Conservation (phyloP, 2,113 vertebrate genomes). For the Hippocampus barbouri region DNA sequence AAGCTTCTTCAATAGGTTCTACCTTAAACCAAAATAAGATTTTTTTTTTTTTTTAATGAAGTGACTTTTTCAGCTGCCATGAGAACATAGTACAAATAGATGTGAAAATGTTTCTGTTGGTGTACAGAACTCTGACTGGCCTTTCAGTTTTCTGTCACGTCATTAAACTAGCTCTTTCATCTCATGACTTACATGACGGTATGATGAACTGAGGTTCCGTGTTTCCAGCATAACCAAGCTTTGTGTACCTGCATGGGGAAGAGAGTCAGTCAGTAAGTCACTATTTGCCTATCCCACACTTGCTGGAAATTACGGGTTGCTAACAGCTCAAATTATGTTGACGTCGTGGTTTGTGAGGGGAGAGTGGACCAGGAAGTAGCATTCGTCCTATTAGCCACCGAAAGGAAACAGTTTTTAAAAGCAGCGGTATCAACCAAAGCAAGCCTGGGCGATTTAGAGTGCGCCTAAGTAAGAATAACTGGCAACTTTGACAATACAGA, state of each 20-base stretch:
- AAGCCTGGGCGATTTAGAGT: fast-evolving
- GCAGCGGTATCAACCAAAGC: not conserved
- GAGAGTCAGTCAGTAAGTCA: fast-evolving
- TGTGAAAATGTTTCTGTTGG: not conserved
- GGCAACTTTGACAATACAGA: not conserved
- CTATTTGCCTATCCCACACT: fast-evolving
- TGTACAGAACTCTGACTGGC: not conserved
- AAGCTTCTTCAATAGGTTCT: not conserved
- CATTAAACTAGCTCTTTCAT: not conserved
- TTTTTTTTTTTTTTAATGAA: not conserved
- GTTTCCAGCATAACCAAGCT: conserved; percentile 97
- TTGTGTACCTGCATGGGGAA: conserved; percentile 83
- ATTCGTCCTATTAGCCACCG: conserved; percentile 34
- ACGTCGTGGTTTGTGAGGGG: not conserved
- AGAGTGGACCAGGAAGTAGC: conserved; percentile 54
- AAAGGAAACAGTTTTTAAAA: not conserved
- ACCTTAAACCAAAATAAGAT: not conserved
- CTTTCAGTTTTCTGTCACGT: not conserved
- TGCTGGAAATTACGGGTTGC: not conserved
- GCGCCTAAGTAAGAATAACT: too few species aligned
- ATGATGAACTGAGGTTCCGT: conserved; percentile 98
- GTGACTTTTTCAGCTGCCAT: not conserved
- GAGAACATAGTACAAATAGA: not conserved
- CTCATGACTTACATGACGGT: conserved; percentile 89
- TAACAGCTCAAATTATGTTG: not conserved